Conservation (phyloP, 2,113 vertebrate genomes). For the Myodes glareolus region DNA sequence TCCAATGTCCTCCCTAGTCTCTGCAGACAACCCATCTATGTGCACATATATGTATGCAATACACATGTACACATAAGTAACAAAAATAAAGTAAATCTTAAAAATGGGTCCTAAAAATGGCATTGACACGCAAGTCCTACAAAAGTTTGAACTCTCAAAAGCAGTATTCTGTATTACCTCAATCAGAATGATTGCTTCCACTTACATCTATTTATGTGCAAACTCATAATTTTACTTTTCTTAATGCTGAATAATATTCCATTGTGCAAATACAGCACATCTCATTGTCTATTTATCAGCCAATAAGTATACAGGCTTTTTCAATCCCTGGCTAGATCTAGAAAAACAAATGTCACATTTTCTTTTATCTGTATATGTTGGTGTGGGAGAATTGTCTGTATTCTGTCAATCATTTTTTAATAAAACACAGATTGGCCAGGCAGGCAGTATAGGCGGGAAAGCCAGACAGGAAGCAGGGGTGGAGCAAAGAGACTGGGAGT, state of each 20-base stretch:
- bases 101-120: neutral
- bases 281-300: neutral
- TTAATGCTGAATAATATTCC: neutral
- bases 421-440: too few species aligned
- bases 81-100: neutral
- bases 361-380: neutral
- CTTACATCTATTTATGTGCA: neutral
- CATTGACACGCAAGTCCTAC: neutral
- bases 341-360: neutral
- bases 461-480: too few species aligned
- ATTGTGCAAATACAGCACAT: neutral
- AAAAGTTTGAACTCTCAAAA: neutral
- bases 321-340: neutral
- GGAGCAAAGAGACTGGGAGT: too few species aligned
- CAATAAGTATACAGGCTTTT: neutral
- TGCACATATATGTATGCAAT: neutral
- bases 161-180: neutral
- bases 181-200: neutral
- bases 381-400: too few species aligned
- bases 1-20: neutral
- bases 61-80: neutral
- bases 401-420: too few species aligned
- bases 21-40: neutral
- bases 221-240: neutral
- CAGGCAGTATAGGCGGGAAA: too few species aligned